These are phyloP conservation scores for Phylloscopus trochiloides DNA, from an alignment of 2,113 vertebrate species.

Conservation along the genomic window DNA sequence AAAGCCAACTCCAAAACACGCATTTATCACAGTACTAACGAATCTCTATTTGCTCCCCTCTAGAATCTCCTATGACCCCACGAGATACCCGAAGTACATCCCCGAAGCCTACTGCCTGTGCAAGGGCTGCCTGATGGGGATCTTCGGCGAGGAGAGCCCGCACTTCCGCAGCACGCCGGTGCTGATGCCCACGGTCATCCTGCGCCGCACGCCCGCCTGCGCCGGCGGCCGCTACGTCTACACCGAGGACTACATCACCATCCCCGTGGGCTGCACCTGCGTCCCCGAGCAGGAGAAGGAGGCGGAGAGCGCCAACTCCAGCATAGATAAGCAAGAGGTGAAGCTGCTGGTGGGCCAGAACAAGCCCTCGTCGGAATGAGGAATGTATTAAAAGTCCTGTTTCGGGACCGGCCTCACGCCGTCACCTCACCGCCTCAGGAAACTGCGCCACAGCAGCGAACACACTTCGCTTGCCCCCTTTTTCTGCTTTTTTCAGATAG, in stretches of 20 bases:
- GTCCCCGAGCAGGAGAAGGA: constrained; percentile 73
- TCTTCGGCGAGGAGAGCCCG: constrained; percentile 77
- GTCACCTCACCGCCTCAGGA: background rate
- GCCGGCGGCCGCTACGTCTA: constrained; percentile 84
- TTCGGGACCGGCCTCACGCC: background rate
- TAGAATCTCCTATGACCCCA: constrained; percentile 86
- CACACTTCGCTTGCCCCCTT: background rate
- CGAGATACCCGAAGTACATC: constrained; percentile 86
- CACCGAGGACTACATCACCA: constrained; percentile 84
- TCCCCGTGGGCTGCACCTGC: constrained; percentile 93
- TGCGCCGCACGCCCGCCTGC: constrained; percentile 81
- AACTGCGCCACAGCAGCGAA: background rate
- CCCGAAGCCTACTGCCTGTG: constrained; percentile 95
- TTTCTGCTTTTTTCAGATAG: background rate
- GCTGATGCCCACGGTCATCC: constrained; percentile 84
- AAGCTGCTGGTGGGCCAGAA: constrained; percentile 65
- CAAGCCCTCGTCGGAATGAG: constrained; percentile 54
- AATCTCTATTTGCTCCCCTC: background rate
- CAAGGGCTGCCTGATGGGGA: constrained; percentile 85
- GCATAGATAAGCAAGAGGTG: constrained; percentile 67
- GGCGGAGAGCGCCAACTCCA: constrained; percentile 68
- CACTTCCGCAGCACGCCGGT: constrained; percentile 85
- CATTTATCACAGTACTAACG: background rate
- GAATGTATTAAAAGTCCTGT: background rate
- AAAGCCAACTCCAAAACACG: too few species aligned